Evolutionary conservation across 2,888 invertebrate genomes (phyloP).

Genomic region (Esperia sulphurella): DNA sequence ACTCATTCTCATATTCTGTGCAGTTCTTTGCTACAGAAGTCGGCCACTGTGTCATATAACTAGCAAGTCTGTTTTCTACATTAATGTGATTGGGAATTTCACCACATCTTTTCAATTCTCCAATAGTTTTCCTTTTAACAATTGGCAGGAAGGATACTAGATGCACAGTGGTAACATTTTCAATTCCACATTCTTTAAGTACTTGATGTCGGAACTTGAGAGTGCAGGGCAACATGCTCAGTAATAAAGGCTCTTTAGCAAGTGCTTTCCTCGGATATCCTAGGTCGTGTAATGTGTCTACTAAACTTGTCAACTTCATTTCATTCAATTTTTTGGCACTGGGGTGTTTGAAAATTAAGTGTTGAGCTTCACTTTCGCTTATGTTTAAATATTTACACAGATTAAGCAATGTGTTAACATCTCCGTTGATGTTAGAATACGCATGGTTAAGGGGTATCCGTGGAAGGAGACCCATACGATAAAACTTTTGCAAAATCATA

Average conservation of each 20-base stretch:
- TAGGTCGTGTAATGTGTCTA: conserved; percentile 43
- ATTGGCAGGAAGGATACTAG: conserved; percentile 48
- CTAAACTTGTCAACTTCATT: conserved; percentile 33
- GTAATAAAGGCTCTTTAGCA: conserved; percentile 49
- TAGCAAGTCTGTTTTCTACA: conserved; percentile 62
- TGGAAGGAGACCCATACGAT: not conserved
- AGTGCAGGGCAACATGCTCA: conserved; percentile 54
- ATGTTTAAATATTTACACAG: conserved; percentile 50
- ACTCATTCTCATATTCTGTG: conserved; percentile 47
- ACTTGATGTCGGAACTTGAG: conserved; percentile 54
- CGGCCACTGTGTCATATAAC: conserved; percentile 69
- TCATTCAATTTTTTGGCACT: conserved; percentile 44
- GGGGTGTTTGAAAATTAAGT: conserved; percentile 54
- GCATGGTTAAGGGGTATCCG: not conserved
- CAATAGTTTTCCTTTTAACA: conserved; percentile 50
- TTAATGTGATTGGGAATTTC: conserved; percentile 41
- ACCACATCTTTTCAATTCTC: conserved; percentile 43
- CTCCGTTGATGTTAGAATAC: not conserved
- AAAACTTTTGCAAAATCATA: not conserved
- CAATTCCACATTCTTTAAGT: conserved; percentile 61
- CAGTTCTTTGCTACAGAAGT: conserved; percentile 61
- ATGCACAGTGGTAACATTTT: conserved; percentile 32
- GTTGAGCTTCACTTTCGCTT: conserved; percentile 44
- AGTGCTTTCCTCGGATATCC: conserved; percentile 46
- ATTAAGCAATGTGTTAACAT: conserved; percentile 7